Base-by-base conservation (phyloP, 2,113 vertebrate species). In the Cranoglanis bouderius region DNA sequence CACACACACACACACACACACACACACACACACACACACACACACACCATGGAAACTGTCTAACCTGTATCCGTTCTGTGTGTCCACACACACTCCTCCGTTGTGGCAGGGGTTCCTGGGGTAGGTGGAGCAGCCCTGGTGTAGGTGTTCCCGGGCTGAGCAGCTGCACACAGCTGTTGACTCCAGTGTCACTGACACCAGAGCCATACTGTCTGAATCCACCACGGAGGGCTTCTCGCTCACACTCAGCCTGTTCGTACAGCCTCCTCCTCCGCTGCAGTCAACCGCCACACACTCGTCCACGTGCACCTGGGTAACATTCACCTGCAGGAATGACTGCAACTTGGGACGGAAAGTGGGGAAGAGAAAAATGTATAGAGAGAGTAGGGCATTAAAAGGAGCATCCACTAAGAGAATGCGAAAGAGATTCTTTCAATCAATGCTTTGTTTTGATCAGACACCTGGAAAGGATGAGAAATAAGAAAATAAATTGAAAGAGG, bases 1-100 rank as follows among this genome's bases (percentile, higher is more conserved):
- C 97, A 98, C 1, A 94, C 55, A 80, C 49, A 32, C 49, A 53
- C 75, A 78, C 40, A 78, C 43, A 77, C 40, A 77, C 70, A n/a
- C 19, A 63, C 21, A 63, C 19, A 63, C 21, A 55, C 35, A 40
- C 70, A 40, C 72, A 78, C 46, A 51, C 29, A 32, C 46, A 53
- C 43, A 80, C 29, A 80, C 51, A 82, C 77, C n/a, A 59, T 40
- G 19, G 10, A 26, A 13, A 40, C 43, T 61, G 32, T 75, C 96
- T 94, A 85, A 98, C 97, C 96, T 97, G 94, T 97, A 98, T 55
- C 97, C 97, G 0, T 95, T 96, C 85, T 94, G 92, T 2, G 95
- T 96, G 93, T 97, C 96, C 38, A 95, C 81, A 35, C 97, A 98
- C 1, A 94, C 57, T 13, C 97, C 97, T 1, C 96, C 97, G 0